phyloP scores from a whole-genome alignment of 2,113 vertebrate species.

The Rousettus leschenaultii region DNA sequence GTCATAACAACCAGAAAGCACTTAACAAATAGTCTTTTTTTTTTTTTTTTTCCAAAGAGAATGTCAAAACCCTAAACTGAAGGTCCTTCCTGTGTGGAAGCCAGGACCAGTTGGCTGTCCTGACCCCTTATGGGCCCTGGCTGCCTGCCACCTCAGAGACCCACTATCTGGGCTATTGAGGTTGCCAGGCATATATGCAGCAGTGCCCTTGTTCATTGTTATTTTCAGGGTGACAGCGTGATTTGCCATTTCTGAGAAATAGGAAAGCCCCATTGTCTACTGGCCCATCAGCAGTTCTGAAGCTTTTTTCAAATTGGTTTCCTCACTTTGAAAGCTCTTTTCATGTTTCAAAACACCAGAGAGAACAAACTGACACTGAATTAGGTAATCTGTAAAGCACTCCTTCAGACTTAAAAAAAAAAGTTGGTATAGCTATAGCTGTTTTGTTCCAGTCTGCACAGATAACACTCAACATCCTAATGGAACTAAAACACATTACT shows the following conservation, averaged over 20 bases:
- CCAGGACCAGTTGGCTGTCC: not conserved
- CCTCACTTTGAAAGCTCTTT: conserved; percentile 49
- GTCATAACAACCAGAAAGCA: not conserved
- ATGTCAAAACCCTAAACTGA: not conserved
- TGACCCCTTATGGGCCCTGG: rapidly evolving
- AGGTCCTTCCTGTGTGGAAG: not conserved
- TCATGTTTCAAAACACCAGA: conserved; percentile 55
- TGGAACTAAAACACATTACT: conserved; percentile 52
- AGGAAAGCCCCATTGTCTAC: not conserved
- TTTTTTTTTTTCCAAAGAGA: not conserved
- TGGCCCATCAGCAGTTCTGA: not conserved
- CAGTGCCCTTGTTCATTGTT: not conserved
- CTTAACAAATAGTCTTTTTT: not conserved
- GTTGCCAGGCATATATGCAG: not conserved
- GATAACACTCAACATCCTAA: conserved; percentile 50
- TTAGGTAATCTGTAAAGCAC: conserved; percentile 31
- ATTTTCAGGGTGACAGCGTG: not conserved
- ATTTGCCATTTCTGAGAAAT: not conserved
- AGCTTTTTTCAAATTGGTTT: conserved; percentile 29
- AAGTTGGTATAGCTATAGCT: conserved; percentile 11
- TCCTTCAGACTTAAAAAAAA: not conserved
- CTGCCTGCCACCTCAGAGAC: not conserved
- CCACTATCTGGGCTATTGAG: not conserved
- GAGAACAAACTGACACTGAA: conserved; percentile 44
- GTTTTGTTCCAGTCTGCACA: conserved; percentile 1